Evolutionary conservation across 2,888 invertebrate genomes (phyloP), one percentile per base, ranked within the genome.

Genomic region (Drosophila parthenogenetica): DNA sequence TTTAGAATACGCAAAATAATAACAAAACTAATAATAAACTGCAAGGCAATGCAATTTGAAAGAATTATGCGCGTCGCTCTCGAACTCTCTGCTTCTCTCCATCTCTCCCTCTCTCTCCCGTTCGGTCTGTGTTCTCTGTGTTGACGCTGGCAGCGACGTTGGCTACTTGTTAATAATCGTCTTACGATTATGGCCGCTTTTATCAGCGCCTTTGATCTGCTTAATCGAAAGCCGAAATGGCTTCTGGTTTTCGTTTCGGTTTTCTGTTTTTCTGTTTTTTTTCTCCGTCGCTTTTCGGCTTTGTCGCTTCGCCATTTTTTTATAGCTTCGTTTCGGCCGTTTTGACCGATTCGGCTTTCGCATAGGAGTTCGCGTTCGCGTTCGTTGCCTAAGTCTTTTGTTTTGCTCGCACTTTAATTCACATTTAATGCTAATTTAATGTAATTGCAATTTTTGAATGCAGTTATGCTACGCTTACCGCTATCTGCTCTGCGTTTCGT

Each of bases 1-100:
- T 90, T 90, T 90, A 90, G 90, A 90, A 90, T 89, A 88, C 88
- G 90, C 72, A 84, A 90, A 90, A 90, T 90, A 90, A 90, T 90
- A 90, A 90, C 90, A 90, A 88, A 90, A 90, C 84, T 89, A 90
- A 90, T 90, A 90, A 90, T 89, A 83, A 84, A 83, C 77, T 76
- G 75, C 78, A 78, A 74, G 80, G 81, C 77, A 83, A 85, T 81
- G 81, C 82, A 81, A 77, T 82, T 85, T 81, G 73, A 66, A 80
- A 77, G 82, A 82, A 76, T 67, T 73, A 77, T 73, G 54, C 67
- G 69, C 65, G 16, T 29, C 40, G 58, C 35, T 5, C 39, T 45
- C 22, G 7, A 22, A 5, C 29, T 5, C 61, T 19, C 57, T 32
- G 19, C 13, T 43, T 16, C 57, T 42, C 50, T 45, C 22, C 14